A percentile compares a stretch with the other conserved stretches of the same genome.
Conservation (phyloP, 2,888 invertebrate species). For the Cordilura impudica region DNA sequence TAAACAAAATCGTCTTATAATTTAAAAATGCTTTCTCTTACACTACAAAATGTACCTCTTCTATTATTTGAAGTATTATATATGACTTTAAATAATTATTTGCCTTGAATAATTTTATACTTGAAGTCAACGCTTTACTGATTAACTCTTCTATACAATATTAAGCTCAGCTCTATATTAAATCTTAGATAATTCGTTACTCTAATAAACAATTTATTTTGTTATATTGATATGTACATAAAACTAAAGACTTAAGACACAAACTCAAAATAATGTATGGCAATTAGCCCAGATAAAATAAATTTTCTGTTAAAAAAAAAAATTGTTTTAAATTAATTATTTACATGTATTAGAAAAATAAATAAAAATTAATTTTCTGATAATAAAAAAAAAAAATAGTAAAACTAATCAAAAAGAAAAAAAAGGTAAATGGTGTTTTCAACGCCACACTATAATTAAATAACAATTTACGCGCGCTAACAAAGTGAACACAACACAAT, state of each 20-base stretch:
- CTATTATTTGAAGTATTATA: too few species aligned
- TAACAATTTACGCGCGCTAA: constrained; percentile 72
- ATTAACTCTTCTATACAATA: too few species aligned
- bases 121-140: too few species aligned
- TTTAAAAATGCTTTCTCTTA: too few species aligned
- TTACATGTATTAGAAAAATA: constrained; percentile 41
- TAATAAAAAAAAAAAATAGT: constrained; percentile 13
- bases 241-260: constrained; percentile 26
- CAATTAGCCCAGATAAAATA: background rate
- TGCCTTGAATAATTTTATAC: too few species aligned
- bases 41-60: too few species aligned
- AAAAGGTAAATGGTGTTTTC: constrained; percentile 67
- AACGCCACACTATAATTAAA: constrained; percentile 72
- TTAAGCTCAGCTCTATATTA: too few species aligned
- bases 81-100: too few species aligned
- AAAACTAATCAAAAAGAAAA: constrained; percentile 45
- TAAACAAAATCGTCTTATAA: too few species aligned
- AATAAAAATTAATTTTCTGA: constrained; percentile 53
- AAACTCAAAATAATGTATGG: constrained; percentile 22
- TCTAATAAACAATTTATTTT: too few species aligned
- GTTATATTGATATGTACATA: too few species aligned
- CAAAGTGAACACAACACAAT: constrained; percentile 57
- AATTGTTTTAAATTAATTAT: constrained; percentile 60
- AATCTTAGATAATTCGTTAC: too few species aligned
- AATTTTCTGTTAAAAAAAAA: background rate